A percentile compares a stretch with the other conserved stretches of the same genome.
Evolutionary conservation across 1,140 invertebrate genomes (phyloP).

Genomic region (Drosophila repleta): DNA sequence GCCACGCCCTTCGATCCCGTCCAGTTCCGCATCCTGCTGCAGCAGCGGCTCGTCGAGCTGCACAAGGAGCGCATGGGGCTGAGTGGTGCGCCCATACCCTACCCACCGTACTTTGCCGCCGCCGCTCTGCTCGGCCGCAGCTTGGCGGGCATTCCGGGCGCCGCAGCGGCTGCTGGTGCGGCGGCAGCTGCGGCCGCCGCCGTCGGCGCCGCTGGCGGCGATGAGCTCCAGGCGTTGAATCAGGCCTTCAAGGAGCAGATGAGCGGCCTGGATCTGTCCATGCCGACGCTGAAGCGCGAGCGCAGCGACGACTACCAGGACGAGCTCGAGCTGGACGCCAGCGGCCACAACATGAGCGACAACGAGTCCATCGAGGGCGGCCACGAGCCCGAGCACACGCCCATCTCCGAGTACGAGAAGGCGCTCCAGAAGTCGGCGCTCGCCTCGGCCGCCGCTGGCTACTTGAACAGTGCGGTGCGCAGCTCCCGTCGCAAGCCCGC

Average conservation of each 20-base stretch:
- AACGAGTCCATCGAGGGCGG: conserved; percentile 88
- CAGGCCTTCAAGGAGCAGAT: conserved; percentile 90
- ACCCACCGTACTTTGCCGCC: conserved; percentile 90
- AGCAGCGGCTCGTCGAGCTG: conserved; percentile 93
- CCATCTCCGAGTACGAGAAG: conserved; percentile 85
- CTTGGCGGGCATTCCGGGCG: conserved; percentile 84
- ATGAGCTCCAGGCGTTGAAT: conserved; percentile 85
- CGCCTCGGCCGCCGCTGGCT: conserved; percentile 58
- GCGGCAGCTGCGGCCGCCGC: conserved; percentile 81
- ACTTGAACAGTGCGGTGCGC: conserved; percentile 70
- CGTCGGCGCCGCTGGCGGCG: conserved; percentile 78
- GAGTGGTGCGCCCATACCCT: conserved; percentile 88
- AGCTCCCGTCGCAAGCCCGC: conserved; percentile 92
- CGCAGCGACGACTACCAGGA: conserved; percentile 89
- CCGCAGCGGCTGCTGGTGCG: conserved; percentile 85
- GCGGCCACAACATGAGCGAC: conserved; percentile 91
- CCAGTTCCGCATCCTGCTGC: conserved; percentile 93
- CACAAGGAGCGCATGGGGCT: conserved; percentile 92
- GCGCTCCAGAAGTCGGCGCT: conserved; percentile 75
- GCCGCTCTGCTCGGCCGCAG: conserved; percentile 89
- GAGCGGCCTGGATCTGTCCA: conserved; percentile 91
- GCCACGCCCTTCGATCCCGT: conserved; percentile 93
- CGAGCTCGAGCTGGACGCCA: conserved; percentile 86
- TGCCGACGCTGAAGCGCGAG: conserved; percentile 90
- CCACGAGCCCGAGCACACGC: conserved; percentile 78